phyloP scores from a whole-genome alignment of 2,113 vertebrate species.

The Elachura formosa region DNA sequence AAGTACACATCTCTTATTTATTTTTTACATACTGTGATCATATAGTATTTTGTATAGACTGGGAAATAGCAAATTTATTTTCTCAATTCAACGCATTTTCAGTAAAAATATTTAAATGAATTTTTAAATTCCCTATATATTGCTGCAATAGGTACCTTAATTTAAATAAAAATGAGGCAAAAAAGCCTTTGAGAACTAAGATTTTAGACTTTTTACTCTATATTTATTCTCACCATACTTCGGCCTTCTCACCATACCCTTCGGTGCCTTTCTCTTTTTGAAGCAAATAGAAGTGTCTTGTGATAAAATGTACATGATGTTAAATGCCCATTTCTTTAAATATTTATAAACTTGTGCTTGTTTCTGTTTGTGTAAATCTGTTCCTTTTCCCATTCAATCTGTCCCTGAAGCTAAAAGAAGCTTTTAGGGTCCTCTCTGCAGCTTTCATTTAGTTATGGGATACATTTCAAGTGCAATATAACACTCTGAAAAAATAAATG shows the following conservation, averaged over 20 bases:
- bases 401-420: neutral
- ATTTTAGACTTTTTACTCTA: neutral
- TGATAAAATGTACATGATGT: neutral
- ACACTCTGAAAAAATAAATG: neutral
- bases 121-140: neutral
- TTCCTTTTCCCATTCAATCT: neutral
- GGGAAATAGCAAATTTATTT: neutral
- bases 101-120: neutral
- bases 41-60: neutral
- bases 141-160: neutral
- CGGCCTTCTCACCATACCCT: neutral
- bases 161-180: neutral
- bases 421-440: neutral
- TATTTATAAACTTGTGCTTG: neutral
- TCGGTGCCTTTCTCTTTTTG: neutral
- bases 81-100: neutral
- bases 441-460: neutral
- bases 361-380: neutral
- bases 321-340: neutral
- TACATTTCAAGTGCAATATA: neutral
- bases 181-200: neutral
- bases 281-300: neutral
- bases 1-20: neutral
- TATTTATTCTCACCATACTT: neutral
- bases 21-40: neutral